A percentile compares a stretch with the other conserved stretches of the same genome.
phyloP scores from a whole-genome alignment of 2,888 invertebrate genomes.

The Drosophila siamana region DNA sequence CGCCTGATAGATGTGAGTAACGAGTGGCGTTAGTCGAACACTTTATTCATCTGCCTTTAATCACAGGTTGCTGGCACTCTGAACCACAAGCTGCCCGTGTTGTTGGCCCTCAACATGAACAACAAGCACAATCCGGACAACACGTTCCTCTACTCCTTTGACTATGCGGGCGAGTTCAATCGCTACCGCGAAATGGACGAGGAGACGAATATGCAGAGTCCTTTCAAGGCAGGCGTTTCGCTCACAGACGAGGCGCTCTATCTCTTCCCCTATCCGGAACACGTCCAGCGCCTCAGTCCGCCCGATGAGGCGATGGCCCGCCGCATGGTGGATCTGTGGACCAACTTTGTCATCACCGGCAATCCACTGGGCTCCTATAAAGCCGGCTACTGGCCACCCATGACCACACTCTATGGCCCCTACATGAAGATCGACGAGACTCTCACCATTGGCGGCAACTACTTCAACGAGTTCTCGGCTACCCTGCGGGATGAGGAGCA shows the following conservation, averaged over 20 bases:
- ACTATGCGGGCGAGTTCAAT: slow-evolving; percentile 85
- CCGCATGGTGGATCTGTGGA: slow-evolving; percentile 86
- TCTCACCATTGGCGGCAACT: slow-evolving; percentile 82
- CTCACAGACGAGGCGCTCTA: slow-evolving; percentile 88
- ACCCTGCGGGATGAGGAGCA: slow-evolving; percentile 79
- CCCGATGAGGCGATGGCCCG: slow-evolving; percentile 84
- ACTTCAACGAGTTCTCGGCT: slow-evolving; percentile 82
- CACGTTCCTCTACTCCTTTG: slow-evolving; percentile 86
- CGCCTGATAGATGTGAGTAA: slow-evolving; percentile 86
- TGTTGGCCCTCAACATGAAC: slow-evolving; percentile 85
- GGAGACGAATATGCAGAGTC: slow-evolving; percentile 84
- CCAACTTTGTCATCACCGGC: slow-evolving; percentile 84
- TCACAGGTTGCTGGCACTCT: slow-evolving; percentile 85
- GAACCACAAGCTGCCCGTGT: slow-evolving; percentile 85
- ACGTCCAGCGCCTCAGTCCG: slow-evolving; percentile 81
- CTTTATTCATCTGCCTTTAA: slow-evolving; percentile 1
- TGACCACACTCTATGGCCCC: slow-evolving; percentile 84
- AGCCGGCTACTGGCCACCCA: slow-evolving; percentile 83
- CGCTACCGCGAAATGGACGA: slow-evolving; percentile 85
- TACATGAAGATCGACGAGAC: slow-evolving; percentile 84
- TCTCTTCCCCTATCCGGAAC: slow-evolving; percentile 86
- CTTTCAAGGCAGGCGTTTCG: slow-evolving; percentile 86
- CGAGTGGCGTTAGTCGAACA: not conserved
- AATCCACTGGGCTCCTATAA: slow-evolving; percentile 78
- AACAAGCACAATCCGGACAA: slow-evolving; percentile 82